A percentile compares a stretch with the other conserved stretches of the same genome.
These are phyloP conservation scores for Spheniscus mendiculus DNA, from an alignment of 2,113 vertebrate species.

Conservation along the genomic window DNA sequence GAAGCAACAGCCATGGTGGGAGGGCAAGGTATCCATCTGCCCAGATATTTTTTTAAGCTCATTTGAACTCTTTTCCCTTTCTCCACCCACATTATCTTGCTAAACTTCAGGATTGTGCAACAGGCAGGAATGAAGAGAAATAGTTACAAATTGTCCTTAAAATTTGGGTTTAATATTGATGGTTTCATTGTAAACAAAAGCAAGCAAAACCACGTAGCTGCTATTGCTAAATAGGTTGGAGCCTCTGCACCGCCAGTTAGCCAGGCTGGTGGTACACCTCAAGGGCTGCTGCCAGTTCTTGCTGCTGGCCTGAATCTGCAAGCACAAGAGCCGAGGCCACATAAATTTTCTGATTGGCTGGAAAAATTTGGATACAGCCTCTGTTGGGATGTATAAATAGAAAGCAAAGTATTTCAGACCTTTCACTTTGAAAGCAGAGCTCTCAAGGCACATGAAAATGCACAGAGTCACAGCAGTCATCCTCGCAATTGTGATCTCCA, in stretches of 20 bases:
- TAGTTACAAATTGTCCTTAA: background rate
- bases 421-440: background rate
- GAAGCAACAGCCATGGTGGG: background rate
- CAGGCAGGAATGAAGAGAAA: background rate
- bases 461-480: background rate
- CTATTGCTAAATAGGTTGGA: background rate
- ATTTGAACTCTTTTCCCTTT: background rate
- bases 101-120: background rate
- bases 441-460: background rate
- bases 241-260: background rate
- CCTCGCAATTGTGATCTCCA: background rate
- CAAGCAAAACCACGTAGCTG: background rate
- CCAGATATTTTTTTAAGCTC: background rate
- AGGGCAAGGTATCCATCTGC: background rate
- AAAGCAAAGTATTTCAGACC: background rate
- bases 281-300: background rate
- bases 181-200: background rate
- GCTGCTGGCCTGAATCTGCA: background rate
- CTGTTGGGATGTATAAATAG: background rate
- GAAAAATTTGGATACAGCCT: background rate
- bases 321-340: background rate
- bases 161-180: background rate
- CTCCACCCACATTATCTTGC: background rate
- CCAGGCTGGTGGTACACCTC: background rate
- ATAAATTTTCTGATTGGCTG: background rate